A percentile compares a stretch with the other conserved stretches of the same genome.
Evolutionary conservation across 1,140 invertebrate species (phyloP).

Genomic region (Paracyclopina nana): DNA sequence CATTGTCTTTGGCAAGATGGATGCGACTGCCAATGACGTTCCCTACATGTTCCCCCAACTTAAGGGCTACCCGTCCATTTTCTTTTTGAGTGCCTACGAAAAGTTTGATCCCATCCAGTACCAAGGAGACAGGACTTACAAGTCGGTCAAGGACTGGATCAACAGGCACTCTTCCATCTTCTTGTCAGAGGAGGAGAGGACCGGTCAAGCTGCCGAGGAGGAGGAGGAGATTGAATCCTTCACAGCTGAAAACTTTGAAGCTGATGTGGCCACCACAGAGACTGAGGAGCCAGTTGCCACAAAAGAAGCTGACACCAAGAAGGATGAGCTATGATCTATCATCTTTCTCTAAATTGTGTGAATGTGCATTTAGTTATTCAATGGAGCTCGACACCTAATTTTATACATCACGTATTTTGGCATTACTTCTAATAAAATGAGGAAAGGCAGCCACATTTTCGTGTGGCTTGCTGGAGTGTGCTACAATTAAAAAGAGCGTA

Average conservation of each 20-base stretch:
- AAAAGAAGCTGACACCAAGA: neutral
- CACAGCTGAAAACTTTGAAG: constrained; percentile 12
- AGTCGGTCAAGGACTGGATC: constrained; percentile 25
- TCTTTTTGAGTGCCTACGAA: constrained; percentile 28
- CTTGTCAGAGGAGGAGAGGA: constrained; percentile 20
- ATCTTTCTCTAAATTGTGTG: too few species aligned
- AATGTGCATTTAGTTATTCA: too few species aligned
- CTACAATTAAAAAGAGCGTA: too few species aligned
- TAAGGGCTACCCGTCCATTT: constrained; percentile 34
- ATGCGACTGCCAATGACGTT: constrained; percentile 32
- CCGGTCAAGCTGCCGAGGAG: constrained; percentile 15
- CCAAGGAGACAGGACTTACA: constrained; percentile 28
- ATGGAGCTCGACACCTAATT: too few species aligned
- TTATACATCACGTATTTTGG: too few species aligned
- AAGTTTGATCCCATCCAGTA: constrained; percentile 29
- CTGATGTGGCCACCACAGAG: neutral
- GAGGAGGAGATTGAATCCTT: constrained; percentile 15
- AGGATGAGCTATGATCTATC: constrained; percentile 6
- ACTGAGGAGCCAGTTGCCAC: neutral
- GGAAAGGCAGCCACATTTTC: too few species aligned
- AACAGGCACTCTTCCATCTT: constrained; percentile 19
- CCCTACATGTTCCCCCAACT: constrained; percentile 28
- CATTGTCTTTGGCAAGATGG: constrained; percentile 32
- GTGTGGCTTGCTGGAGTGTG: too few species aligned
- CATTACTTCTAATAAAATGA: too few species aligned